Evolutionary conservation across 2,888 invertebrate genomes (phyloP).

Genomic region (Furcula furcula): DNA sequence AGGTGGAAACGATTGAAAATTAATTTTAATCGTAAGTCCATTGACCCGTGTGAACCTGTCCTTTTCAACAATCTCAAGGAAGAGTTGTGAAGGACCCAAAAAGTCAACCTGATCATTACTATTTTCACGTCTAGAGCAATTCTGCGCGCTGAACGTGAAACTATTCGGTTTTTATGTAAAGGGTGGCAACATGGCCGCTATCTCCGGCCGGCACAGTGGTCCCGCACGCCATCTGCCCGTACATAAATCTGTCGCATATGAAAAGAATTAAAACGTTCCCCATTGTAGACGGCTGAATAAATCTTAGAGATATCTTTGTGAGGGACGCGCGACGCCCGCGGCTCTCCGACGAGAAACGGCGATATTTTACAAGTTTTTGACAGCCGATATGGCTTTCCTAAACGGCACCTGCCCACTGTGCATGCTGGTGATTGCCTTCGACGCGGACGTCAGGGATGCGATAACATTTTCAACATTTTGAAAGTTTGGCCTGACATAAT

Average conservation of each 20-base stretch:
- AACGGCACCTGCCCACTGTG: constrained; percentile 72
- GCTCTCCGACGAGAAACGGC: constrained; percentile 71
- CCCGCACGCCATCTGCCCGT: constrained; percentile 66
- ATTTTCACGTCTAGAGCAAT: too few species aligned
- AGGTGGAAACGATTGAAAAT: too few species aligned
- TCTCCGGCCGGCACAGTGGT: constrained; percentile 44
- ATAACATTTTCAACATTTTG: neutral
- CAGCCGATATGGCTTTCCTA: constrained; percentile 84
- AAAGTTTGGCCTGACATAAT: too few species aligned
- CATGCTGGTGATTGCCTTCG: constrained; percentile 19
- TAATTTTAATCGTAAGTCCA: too few species aligned
- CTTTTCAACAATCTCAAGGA: too few species aligned
- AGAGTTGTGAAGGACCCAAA: too few species aligned
- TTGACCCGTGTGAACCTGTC: too few species aligned
- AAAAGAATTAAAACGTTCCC: constrained; percentile 81
- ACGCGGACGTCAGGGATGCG: constrained; percentile 5
- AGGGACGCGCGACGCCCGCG: constrained; percentile 67
- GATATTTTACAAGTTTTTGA: constrained; percentile 87
- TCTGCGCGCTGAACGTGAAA: too few species aligned
- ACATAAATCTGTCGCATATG: constrained; percentile 80
- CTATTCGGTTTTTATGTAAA: constrained; percentile 40
- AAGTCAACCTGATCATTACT: too few species aligned
- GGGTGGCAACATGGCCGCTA: constrained; percentile 54
- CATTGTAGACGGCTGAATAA: constrained; percentile 77
- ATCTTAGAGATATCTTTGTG: constrained; percentile 79